phyloP scores from a whole-genome alignment of 2,797 vertebrate genomes.

The Scleropages formosus region DNA sequence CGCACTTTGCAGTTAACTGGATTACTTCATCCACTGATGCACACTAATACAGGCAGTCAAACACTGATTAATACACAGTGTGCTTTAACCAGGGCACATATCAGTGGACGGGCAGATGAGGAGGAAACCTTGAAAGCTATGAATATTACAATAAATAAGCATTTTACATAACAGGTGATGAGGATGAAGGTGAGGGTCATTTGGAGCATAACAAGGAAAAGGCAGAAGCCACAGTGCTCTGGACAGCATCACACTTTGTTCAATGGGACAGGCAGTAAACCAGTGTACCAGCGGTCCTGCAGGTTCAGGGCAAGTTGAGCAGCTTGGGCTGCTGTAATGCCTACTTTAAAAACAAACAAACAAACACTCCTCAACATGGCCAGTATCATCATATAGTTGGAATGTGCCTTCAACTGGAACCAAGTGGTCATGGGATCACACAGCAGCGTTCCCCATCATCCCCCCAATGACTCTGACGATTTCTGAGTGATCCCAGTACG shows the following conservation, averaged over 20 bases:
- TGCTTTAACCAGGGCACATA: slow-evolving; percentile 15
- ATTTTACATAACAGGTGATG: slow-evolving; percentile 18
- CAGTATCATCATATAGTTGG: neutral
- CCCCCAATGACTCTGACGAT: neutral
- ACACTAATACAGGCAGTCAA: neutral
- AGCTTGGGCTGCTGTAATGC: neutral
- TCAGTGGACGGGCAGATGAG: slow-evolving; percentile 49
- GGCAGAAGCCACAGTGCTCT: neutral
- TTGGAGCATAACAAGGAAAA: slow-evolving; percentile 3
- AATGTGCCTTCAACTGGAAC: neutral
- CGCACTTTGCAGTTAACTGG: neutral
- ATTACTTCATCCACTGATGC: neutral
- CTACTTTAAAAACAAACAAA: neutral
- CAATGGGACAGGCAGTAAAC: too few species aligned
- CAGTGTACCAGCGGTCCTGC: too few species aligned
- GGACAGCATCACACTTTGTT: neutral
- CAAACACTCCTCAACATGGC: neutral
- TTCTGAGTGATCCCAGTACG: neutral
- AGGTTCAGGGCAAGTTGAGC: neutral
- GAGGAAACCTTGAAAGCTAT: slow-evolving; percentile 68
- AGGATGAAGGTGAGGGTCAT: neutral
- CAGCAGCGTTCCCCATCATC: neutral
- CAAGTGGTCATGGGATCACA: neutral
- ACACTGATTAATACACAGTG: neutral
- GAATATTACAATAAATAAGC: slow-evolving; percentile 57